These are phyloP conservation scores for Gasteruption jaculator DNA, from an alignment of 2,888 invertebrate genomes.

Conservation along the genomic window DNA sequence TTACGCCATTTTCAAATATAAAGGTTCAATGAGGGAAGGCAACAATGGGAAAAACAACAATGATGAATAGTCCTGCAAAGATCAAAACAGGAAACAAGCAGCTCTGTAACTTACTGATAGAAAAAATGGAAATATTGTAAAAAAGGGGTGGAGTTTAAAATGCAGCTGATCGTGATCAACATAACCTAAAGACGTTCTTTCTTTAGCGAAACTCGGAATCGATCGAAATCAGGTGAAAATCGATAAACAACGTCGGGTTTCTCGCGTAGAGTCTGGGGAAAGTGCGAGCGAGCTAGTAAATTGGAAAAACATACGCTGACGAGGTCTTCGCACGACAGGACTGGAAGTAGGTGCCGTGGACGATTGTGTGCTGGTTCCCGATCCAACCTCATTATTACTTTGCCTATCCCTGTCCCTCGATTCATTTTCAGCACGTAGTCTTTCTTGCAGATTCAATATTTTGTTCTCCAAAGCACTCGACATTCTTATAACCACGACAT, in stretches of 20 bases:
- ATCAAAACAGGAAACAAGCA: too few relatives aligned
- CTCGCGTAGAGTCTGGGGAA: too few relatives aligned
- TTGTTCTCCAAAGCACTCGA: conserved; percentile 74
- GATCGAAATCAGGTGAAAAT: too few relatives aligned
- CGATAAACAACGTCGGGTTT: too few relatives aligned
- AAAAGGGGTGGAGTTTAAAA: conserved; percentile 3
- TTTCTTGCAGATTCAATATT: conserved; percentile 77
- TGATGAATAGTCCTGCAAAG: too few relatives aligned
- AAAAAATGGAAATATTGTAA: conserved; percentile 3
- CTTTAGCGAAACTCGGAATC: too few relatives aligned
- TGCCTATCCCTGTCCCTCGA: conserved; percentile 59
- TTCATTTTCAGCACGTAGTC: conserved; percentile 69
- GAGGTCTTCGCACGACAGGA: conserved; percentile 55
- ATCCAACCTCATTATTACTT: conserved; percentile 51
- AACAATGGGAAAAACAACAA: too few relatives aligned
- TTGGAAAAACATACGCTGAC: conserved; percentile 58
- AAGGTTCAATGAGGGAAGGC: too few relatives aligned
- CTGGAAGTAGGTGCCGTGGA: conserved; percentile 45
- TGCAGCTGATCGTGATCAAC: conserved; percentile 28
- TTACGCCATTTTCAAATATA: too few relatives aligned
- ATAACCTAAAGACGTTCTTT: too few relatives aligned
- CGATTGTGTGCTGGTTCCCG: conserved; percentile 48
- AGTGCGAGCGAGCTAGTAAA: conserved; percentile 12
- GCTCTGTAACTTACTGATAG: too few relatives aligned
- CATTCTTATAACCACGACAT: too few relatives aligned